Evolutionary conservation across 2,113 vertebrate genomes (phyloP), one percentile per base, ranked within the genome.

Genomic region (Hippocampus comes): DNA sequence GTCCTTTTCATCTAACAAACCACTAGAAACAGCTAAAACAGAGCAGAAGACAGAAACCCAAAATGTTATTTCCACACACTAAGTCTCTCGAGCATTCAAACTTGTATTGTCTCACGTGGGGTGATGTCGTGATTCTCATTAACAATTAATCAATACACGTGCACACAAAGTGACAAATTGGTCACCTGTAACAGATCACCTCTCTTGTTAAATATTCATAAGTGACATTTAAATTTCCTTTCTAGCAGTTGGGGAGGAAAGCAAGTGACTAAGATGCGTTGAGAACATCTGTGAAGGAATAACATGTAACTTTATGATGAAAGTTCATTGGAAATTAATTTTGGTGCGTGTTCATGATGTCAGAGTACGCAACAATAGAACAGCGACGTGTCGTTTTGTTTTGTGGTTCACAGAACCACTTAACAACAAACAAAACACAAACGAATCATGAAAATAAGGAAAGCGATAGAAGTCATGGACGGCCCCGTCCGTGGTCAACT

Each of bases 141-240:
- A 89, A 90, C 89, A 86, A 89, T 90, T 57, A 55, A 90, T 84
- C 64, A 55, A 71, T 46, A 67, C 70, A 70, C 63, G 61, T 53
- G 63, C 55, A 42, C 57, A 34, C 38, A 72, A 18, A 59, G 46
- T 27, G 48, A 63, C 70, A 67, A 75, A 76, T 41, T 56, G 42
- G 7, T 67, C 9, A 0, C 64, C 70, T 67, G 41, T 23, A 72
- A 61, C 69, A 53, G 23, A 49, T 57, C 42, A 2, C 51, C 71
- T 65, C 41, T 73, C 59, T 27, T 63, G 42, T 68, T 70, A 79
- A 83, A 82, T 81, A 87, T 84, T 84, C 14, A 86, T 70, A 9
- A 7, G n/a, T 41, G 71, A 74, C 76, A 86, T 5, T 41, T 71
- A 72, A 38, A 81, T 77, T 74, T 78, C 67, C 61, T 74, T 61